Evolutionary conservation across 2,888 invertebrate species (phyloP), one percentile per base, ranked within the genome.

Genomic region (Didymodactylos carnosus): DNA sequence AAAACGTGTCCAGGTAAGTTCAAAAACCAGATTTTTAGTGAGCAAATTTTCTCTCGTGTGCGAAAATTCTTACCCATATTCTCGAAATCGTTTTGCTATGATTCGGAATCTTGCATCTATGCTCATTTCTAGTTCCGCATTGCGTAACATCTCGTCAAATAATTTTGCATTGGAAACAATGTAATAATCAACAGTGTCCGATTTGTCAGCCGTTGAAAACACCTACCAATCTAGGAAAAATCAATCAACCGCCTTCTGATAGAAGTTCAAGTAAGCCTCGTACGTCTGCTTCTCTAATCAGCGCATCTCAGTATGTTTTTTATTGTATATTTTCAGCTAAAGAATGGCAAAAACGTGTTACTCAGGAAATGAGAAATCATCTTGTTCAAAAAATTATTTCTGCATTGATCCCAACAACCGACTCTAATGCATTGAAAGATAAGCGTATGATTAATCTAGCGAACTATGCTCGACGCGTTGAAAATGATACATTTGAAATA

Each of bases 401-500:
- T 87, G 95, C 97, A 76, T 98, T 99, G 83, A 97, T 98, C 84
- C 98, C 98, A 13, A 94, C 94, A 71, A 94, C 94, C 16, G 95
- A 98, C 85, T 94, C 94, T 39, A 90, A 91, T 78, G 93, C 94
- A 10, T 90, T 95, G 89, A 87, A 93, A 80, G 97, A 98, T 83
- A 91, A 91, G 82, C 87, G 97, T 79, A 94, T 99, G 91, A 91
- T 91, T 81, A 97, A 97, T 86, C 87, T 99, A 77, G 94, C 98
- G 35, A 91, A 92, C 3, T 99, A 98, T 83, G 98, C 98, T 73
- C 88, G 92, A 78, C 98, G 98, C 86, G 97, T 99, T 0, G 98
- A 99, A 84, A 93, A 94, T 69, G 97, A 98, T 81, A 98, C 99
- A 97, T 99, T 95, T 82, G 94, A 94, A 84, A 91, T 91, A 88